Base-by-base conservation (phyloP, 2,888 invertebrate species). In the Drosophila fulvimacula region DNA sequence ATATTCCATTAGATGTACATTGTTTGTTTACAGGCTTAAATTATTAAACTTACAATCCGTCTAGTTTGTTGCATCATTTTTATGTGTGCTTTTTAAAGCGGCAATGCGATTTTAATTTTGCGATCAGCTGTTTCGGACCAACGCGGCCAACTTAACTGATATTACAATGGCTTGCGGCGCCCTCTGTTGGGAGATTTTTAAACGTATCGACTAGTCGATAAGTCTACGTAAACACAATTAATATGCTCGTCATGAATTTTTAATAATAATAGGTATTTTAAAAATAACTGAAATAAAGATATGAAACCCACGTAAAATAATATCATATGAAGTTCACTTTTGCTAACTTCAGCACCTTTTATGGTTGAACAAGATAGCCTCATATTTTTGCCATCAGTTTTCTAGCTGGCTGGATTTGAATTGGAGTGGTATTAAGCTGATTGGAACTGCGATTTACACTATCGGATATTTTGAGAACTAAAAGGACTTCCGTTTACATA, bases 61-160 rank as follows among this genome's bases (percentile, higher is more conserved):
- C 69, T 86, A 2, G 71, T 76, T 73, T 75, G 84, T 85, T 88
- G 86, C 84, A 82, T 80, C 80, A 79, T 80, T 42, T 79, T 36
- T 42, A 17, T 27, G 58, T 58, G 70, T 68, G 53, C 41, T 69
- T 70, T 69, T 15, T 32, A n/a, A 21, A 68, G 51, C 79, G 63
- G 64, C 56, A 62, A 65, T 38, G 49, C 27, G 52, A 62, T 34
- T 69, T 75, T 55, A 58, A 65, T 55, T 1, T 24, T 7, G 17
- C 7, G 10, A 71, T 46, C 76, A 77, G 76, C 75, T 77, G 76
- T 51, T 68, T 34, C 3, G 4, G n/a, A 17, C n/a, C 30, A 3
- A 19, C 10, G 58, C 64, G 34, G 48, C 73, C 36, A 77, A 73
- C 67, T 73, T 72, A 39, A 44, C 39, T 2, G 11, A 2, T 10